Base-by-base conservation (phyloP, 2,113 vertebrate genomes). In the Lepus europaeus region DNA sequence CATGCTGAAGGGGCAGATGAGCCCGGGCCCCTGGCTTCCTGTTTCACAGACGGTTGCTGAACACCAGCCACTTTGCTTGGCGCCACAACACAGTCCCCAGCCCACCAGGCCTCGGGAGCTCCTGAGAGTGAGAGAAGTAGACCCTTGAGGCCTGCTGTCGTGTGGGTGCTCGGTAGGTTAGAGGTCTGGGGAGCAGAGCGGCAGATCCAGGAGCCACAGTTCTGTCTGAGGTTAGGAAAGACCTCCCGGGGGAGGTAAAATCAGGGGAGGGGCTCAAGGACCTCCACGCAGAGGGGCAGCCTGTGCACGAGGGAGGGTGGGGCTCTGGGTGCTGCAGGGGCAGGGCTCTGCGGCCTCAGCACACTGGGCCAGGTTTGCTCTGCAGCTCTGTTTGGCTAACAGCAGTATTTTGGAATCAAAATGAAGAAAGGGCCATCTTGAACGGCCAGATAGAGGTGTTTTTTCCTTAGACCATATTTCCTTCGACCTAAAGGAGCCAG, bases 301-400 rank as follows among this genome's bases (percentile, higher is more conserved):
- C n/a, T 14, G 1, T n/a, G 19, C 17, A 0, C 0, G 0, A 20
- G 63, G 56, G 8, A 14, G 36, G 2, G 9, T 9, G 72, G 22
- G 9, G 14, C 49, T 20, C 12, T 1, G 10, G 17, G 79, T 39
- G 0, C 63, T 5, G 13, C 70, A 9, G 19, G 51, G 4, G 23
- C 4, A 3, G 13, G 2, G 22, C 22, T 9, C 2, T 0, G 31
- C 9, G 23, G 3, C 25, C 39, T 61, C 27, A 3, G 16, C 53
- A n/a, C 45, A 20, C 72, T 63, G 19, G 39, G 7, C 64, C 27
- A 9, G 14, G 4, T 56, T 49, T n/a, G 69, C 14, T 7, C 14
- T 27, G n/a, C 5, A 2, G 59, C 36, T 83, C 49, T 45, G 22
- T 33, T 76, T 33, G 36, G 31, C 64, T 23, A 36, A 25, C 14